Evolutionary conservation across 1,140 invertebrate species (phyloP), one percentile per base, ranked within the genome.

Genomic region (Eulimnadia texana): DNA sequence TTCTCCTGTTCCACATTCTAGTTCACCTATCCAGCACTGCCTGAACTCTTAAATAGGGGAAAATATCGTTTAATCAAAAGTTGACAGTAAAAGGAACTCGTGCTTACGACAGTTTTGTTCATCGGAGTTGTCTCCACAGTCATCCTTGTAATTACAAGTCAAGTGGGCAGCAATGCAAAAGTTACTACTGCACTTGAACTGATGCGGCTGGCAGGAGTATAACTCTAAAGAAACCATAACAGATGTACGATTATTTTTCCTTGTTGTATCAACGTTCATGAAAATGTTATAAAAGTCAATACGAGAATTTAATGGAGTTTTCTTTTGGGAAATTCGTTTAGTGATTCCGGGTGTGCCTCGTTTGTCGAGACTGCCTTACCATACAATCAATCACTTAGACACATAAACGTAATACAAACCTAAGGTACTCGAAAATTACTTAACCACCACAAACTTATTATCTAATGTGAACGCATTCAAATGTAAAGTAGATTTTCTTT

Each of bases 51-150:
- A 20, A 65, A 54, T 65, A 22, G 25, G 27, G 51, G 57, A 22
- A 64, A 47, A 42, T 16, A 42, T 42, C 6, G 6, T 42, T 42
- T 42, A 42, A 42, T 42, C 16, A 42, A 9, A 42, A 42, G 16
- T 9, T 42, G 16, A 42, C 6, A 42, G 16, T 42, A 16, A 42
- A 42, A 42, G 33, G 3, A 60, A 50, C 9, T 24, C 3, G 24
- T 25, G 65, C 66, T 67, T 64, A 71, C 74, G 61, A 60, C 74
- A 76, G 13, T 71, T 64, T 6, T 65, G 58, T 64, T 76, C 74
- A 56, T 76, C 74, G 0, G 73, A 74, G 16, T 67, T 65, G 61
- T 76, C 74, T 16, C 72, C 72, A 55, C 74, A 76, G 66, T 76
- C 68, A 50, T 73, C 69, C 6, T 67, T 63, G 47, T 72, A 74